Percentiles rank a stretch among this genome's conserved stretches.
Evolutionary conservation across 2,888 invertebrate genomes (phyloP).

Genomic region (Candidula unifasciata): DNA sequence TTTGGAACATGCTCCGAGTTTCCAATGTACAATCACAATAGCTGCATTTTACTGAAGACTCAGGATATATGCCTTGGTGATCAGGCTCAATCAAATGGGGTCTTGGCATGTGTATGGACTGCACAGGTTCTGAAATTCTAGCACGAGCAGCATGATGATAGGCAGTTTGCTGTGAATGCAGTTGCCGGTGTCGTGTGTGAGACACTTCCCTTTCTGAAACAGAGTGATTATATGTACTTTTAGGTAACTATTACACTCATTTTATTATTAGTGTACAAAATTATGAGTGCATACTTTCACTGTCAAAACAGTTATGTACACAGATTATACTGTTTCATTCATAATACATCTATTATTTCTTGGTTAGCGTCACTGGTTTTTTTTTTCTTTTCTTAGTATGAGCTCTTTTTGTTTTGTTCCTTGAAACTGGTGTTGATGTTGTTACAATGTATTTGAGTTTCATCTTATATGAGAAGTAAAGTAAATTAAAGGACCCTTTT

Average conservation of each 20-base stretch:
- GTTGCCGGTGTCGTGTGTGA: constrained; percentile 15
- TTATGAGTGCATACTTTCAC: neutral
- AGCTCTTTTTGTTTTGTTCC: too few relatives aligned
- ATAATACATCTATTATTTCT: too few relatives aligned
- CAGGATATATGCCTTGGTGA: neutral
- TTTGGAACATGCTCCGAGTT: constrained; percentile 44
- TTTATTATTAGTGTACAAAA: neutral
- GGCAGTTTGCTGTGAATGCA: neutral
- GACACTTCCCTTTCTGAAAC: constrained; percentile 32
- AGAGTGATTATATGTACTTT: constrained; percentile 30
- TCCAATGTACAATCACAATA: constrained; percentile 33
- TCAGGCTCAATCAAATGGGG: neutral
- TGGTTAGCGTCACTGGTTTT: too few relatives aligned
- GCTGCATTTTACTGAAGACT: constrained; percentile 30
- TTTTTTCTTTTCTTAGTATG: too few relatives aligned
- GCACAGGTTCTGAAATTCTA: constrained; percentile 15
- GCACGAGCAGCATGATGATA: neutral
- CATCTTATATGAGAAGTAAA: too few relatives aligned
- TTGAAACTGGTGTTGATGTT: too few relatives aligned
- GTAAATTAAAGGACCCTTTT: too few relatives aligned
- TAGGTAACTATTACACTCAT: neutral
- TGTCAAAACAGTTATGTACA: too few relatives aligned
- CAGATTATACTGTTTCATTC: too few relatives aligned
- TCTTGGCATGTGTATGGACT: neutral
- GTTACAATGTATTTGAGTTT: too few relatives aligned